A percentile compares a stretch with the other conserved stretches of the same genome.
Evolutionary conservation across 2,888 invertebrate genomes (phyloP).

Genomic region (Melinopterus prodromus): DNA sequence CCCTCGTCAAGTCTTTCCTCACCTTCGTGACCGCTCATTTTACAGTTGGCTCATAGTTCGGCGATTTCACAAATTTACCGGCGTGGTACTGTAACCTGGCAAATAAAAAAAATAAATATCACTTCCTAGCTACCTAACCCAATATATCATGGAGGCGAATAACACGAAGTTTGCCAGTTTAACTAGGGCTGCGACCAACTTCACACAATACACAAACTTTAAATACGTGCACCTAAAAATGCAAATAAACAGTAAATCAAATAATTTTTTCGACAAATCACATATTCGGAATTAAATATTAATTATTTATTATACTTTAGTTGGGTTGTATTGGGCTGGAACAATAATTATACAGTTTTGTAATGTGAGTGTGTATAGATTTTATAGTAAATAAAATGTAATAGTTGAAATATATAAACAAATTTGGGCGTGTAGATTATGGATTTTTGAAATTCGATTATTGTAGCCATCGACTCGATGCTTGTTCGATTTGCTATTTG

Average conservation of each 20-base stretch:
- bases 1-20: slow-evolving; percentile 9
- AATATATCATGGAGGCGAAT: slow-evolving; percentile 37
- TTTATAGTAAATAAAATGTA: no score
- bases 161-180: slow-evolving; percentile 7
- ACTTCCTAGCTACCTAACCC: slow-evolving; percentile 37
- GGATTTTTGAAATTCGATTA: not conserved
- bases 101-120: slow-evolving; percentile 24
- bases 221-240: not conserved
- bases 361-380: no score
- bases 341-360: no score
- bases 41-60: slow-evolving; percentile 25
- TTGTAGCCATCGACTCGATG: no score
- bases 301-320: not conserved
- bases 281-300: not conserved
- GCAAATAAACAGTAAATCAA: not conserved
- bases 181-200: slow-evolving; percentile 17
- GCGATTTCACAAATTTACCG: slow-evolving; percentile 9
- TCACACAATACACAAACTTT: not conserved
- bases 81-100: not conserved
- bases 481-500: not conserved
- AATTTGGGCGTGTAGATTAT: not conserved
- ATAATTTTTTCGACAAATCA: not conserved
- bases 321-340: not conserved
- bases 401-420: no score
- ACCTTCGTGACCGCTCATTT: slow-evolving; percentile 39